Evolutionary conservation across 2,797 vertebrate genomes (phyloP), one percentile per base, ranked within the genome.

Genomic region (Tarsius wallacei): DNA sequence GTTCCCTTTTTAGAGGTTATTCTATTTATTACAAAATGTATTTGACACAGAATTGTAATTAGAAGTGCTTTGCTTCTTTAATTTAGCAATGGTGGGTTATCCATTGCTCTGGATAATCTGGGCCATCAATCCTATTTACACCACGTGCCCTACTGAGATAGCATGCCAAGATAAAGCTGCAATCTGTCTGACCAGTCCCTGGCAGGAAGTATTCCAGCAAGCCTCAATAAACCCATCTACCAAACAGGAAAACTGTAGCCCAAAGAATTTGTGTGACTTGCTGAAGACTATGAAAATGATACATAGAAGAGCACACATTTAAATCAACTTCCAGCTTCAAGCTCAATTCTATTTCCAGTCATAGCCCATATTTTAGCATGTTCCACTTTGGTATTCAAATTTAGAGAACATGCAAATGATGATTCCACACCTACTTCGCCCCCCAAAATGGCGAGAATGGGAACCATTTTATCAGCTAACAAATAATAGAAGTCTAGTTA

Each of bases 381-480:
- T 80, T 71, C 17, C n/a, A 68, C 36, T 66, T 87, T 22, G 2
- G 2, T 57, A 74, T 78, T 90, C 51, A 91, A 36, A 71, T 71
- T 47, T 70, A 42, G 12, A 86, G 66, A 61, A 92, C 68, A 85
- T 47, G 1, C 10, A 68, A 86, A 16, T 31, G 9, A 9, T 77
- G 21, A 7, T 80, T 63, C 31, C 10, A 33, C 24, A 71, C 15
- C 24, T 26, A 70, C 16, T 70, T 64, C 74, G 12, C 1, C 14
- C 12, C 17, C 36, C 0, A 53, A 33, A 22, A n/a, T 28, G 42
- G 7, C 42, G 7, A 42, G 42, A 64, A 22, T 71, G 61, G 33
- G 0, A 9, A 7, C 28, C 59, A n/a, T 96, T 90, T 96, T 63
- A 66, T 70, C 31, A 89, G 59, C 47, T 87, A 95, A 51, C 16